These are phyloP conservation scores for Notarius lentiginosus DNA, from an alignment of 2,113 vertebrate genomes.

Conservation along the genomic window DNA sequence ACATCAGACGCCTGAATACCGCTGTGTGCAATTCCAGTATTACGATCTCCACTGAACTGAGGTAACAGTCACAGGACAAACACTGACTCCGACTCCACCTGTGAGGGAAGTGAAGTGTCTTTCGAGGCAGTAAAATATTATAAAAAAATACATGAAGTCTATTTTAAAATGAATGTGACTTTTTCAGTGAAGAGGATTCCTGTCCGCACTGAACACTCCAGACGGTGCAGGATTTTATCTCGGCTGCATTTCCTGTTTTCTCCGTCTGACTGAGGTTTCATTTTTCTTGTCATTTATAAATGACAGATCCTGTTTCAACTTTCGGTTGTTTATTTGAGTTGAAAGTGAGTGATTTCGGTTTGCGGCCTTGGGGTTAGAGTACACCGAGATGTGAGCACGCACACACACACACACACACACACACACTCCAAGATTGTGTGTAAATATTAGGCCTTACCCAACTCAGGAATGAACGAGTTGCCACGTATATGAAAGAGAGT, in stretches of 20 bases:
- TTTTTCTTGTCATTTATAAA: neutral
- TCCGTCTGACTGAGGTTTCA: neutral
- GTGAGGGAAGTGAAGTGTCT: neutral
- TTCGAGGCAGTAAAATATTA: neutral
- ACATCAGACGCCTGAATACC: neutral
- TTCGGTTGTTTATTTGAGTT: neutral
- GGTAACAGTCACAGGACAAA: neutral
- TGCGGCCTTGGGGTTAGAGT: slow-evolving; percentile 7
- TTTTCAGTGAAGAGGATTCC: neutral
- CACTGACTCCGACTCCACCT: neutral
- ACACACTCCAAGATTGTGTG: neutral
- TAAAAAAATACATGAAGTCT: too few relatives aligned
- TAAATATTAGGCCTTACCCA: neutral
- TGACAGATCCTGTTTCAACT: neutral
- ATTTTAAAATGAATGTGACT: neutral
- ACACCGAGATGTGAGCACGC: neutral
- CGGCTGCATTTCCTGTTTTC: too few relatives aligned
- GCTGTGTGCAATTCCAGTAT: neutral
- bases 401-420: neutral
- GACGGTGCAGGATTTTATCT: too few relatives aligned
- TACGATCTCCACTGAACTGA: neutral
- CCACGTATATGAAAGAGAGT: neutral
- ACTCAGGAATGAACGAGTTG: too few relatives aligned
- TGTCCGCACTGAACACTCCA: neutral
- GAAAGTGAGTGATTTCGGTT: neutral